Base-by-base conservation (phyloP, 2,797 vertebrate genomes). In the Lepilemur ruficaudatus region DNA sequence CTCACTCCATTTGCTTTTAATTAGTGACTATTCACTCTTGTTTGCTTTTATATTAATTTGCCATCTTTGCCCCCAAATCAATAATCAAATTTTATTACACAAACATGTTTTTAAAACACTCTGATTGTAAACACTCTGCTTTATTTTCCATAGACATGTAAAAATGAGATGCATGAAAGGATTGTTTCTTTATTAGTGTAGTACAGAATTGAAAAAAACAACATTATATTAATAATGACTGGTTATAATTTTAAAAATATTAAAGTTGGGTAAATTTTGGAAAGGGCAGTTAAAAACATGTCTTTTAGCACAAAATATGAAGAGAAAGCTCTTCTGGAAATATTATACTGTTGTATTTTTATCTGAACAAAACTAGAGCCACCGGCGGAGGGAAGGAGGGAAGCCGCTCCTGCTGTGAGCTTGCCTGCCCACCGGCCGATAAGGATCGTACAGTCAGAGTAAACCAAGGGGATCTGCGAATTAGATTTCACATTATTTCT, bases 401-500 rank as follows among this genome's bases (percentile, higher is more conserved):
- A 93, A 79, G 61, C 92, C 76, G 69, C 1, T 1, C 50, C 50
- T 10, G n/a, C 15, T 4, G 12, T 18, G 23, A 94, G 95, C 50
- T 94, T 84, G 57, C 95, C 94, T 94, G 7, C 83, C 83, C 69
- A 69, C 41, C 43, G 95, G 96, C 90, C 93, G 73, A 97, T 28
- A 67, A 97, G 91, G 69, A 95, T 94, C 95, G 96, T 80, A 94
- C 95, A 89, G 91, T 72, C 63, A 55, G 9, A 85, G 67, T 92
- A 97, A 98, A 98, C 70, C 93, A 91, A 97, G 92, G 84, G 10
- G 2, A 28, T 75, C 95, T 97, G 96, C 94, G 55, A 95, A 97
- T 96, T 97, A 89, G 69, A 95, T 97, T 97, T 97, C 92, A 80
- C 61, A 76, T 94, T n/a, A 67, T 81, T 61, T 90, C 48, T 95